A percentile compares a stretch with the other conserved stretches of the same genome.
phyloP scores from a whole-genome alignment of 2,888 invertebrate genomes.

The Dicyrtoma fusca region DNA sequence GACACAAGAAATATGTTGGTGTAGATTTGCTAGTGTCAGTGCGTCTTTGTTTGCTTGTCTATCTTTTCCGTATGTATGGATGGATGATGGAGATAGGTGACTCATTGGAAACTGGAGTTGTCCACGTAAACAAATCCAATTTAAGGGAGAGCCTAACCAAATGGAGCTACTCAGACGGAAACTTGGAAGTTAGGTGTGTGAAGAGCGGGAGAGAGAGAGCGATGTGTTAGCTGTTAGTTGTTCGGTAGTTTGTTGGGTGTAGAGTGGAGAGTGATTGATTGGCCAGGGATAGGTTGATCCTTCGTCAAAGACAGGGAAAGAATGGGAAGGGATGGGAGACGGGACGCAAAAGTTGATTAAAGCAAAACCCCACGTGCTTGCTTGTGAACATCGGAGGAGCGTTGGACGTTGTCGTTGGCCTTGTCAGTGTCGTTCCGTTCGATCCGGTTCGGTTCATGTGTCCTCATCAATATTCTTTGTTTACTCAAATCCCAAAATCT shows the following conservation, averaged over 20 bases:
- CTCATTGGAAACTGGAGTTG: not conserved
- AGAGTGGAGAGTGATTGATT: slow-evolving; percentile 27
- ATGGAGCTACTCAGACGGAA: not conserved
- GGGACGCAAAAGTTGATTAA: slow-evolving; percentile 17
- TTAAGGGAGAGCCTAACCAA: not conserved
- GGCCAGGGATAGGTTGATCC: slow-evolving; percentile 29
- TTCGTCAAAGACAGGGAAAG: slow-evolving; percentile 29
- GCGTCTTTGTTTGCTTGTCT: too few species aligned
- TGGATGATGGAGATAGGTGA: not conserved
- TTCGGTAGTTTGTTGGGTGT: slow-evolving; percentile 22
- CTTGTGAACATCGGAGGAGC: too few species aligned
- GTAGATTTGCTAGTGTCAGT: too few species aligned
- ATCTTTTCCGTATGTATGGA: too few species aligned
- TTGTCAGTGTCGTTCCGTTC: too few species aligned
- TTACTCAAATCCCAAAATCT: slow-evolving; percentile 39
- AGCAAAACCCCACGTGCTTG: slow-evolving; percentile 6
- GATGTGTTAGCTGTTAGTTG: too few species aligned
- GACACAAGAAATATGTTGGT: too few species aligned
- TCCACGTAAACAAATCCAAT: slow-evolving; percentile 29
- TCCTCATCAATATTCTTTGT: slow-evolving; percentile 32
- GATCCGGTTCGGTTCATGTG: slow-evolving; percentile 9
- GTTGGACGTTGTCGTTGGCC: slow-evolving; percentile 3
- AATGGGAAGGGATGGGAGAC: slow-evolving; percentile 29
- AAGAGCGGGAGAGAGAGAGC: too few species aligned
- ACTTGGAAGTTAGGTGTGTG: too few species aligned